Evolutionary conservation across 2,888 invertebrate genomes (phyloP), one percentile per base, ranked within the genome.

Genomic region (Drymonia ruficornis): DNA sequence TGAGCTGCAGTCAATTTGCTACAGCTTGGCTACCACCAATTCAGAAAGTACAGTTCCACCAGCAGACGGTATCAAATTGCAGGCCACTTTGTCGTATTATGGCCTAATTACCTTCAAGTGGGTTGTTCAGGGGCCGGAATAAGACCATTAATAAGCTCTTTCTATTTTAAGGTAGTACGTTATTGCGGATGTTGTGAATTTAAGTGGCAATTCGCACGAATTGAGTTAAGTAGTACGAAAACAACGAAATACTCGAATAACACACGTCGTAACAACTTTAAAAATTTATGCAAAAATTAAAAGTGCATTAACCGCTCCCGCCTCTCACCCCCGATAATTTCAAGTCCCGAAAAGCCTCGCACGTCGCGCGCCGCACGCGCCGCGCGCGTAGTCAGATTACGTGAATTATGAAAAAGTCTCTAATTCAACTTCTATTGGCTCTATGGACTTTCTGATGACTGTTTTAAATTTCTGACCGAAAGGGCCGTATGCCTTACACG

Each of bases 51-150:
- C n/a, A n/a, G 8, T 15, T 1, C 40, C 16, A 45, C 19, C 12
- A 18, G 13, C 43, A 19, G 43, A 43, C 45, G 9, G n/a, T 15
- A 28, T 8, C 12, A 45, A 45, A 45, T 45, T 45, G 28, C 45
- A 45, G 13, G 12, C 19, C 43, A 19, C 19, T 43, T 43, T 12
- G 43, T 18, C 28, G 28, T 45, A 28, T 28, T 45, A 45, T 9
- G 19, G 12, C 45, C 45, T 45, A 45, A 23, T 45, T 45, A 45
- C 43, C 9, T 9, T 13, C 18, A 45, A 45, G 45, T 45, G 45
- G 45, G 28, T 28, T 18, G 19, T 19, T 45, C n/a, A 45, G 45
- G 6, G 23, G 23, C 28, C 23, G 45, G 45, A 28, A 45, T 45
- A 45, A 28, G n/a, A n/a, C 19, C n/a, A 45, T 45, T 45, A 15